Percentiles rank a stretch among this genome's conserved stretches.
phyloP scores from a whole-genome alignment of 1,140 invertebrate genomes.

The Drosophila repleta region DNA sequence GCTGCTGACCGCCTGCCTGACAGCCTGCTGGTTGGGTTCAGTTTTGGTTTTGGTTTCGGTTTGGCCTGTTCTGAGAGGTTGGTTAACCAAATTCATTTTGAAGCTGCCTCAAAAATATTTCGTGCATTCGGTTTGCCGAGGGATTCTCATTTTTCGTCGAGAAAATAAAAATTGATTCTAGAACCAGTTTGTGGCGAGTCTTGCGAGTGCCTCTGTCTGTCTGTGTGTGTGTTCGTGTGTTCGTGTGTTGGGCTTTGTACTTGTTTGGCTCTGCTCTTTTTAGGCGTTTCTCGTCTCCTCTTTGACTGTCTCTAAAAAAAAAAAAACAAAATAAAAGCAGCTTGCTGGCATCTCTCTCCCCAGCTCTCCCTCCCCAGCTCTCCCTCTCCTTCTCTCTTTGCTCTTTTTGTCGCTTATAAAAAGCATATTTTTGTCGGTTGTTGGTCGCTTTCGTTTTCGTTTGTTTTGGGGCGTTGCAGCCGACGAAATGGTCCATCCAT shows the following conservation, averaged over 20 bases:
- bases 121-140: constrained; percentile 53
- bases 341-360: constrained; percentile 40
- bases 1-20: constrained; percentile 26
- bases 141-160: constrained; percentile 60
- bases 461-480: constrained; percentile 35
- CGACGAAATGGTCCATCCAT: constrained; percentile 36
- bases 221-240: background rate
- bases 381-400: constrained; percentile 11
- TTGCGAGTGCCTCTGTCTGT: background rate
- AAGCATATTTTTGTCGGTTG: constrained; percentile 28
- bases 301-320: constrained; percentile 24
- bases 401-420: constrained; percentile 19
- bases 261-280: constrained; percentile 60
- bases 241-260: constrained; percentile 27
- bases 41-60: constrained; percentile 9
- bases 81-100: constrained; percentile 48
- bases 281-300: constrained; percentile 55
- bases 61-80: constrained; percentile 19
- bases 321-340: constrained; percentile 8
- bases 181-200: constrained; percentile 60
- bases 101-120: constrained; percentile 46
- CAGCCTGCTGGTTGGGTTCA: constrained; percentile 13
- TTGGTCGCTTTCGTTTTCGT: constrained; percentile 64
- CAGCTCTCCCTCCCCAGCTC: background rate
- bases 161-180: constrained; percentile 78